Percentiles rank a stretch among this genome's conserved stretches.
Evolutionary conservation across 2,797 vertebrate genomes (phyloP).

Genomic region (Neopelma chrysocephalum): DNA sequence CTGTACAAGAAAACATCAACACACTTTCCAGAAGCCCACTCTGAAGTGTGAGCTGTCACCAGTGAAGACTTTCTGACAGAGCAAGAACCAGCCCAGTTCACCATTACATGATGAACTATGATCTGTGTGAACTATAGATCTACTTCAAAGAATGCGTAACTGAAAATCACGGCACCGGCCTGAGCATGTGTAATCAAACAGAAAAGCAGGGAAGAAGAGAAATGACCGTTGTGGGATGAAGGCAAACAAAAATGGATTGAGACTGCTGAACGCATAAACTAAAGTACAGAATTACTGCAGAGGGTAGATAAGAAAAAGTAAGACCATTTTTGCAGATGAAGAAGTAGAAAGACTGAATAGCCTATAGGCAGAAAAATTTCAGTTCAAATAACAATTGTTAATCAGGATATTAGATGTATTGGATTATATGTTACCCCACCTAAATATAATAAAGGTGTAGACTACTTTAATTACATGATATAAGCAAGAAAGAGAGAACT

Average conservation of each 20-base stretch:
- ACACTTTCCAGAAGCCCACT: background rate
- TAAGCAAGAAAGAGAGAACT: background rate
- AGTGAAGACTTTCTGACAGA: background rate
- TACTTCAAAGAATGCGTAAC: background rate
- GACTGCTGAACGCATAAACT: background rate
- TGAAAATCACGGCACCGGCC: background rate
- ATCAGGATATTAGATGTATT: background rate
- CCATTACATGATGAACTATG: background rate
- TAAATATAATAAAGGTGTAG: background rate
- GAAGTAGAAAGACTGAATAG: background rate
- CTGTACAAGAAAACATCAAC: background rate
- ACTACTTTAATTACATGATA: background rate
- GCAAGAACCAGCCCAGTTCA: background rate
- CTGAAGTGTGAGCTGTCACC: background rate
- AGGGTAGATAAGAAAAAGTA: background rate
- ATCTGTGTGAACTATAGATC: background rate
- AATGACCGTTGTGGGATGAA: background rate
- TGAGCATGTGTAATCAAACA: background rate
- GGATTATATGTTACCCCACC: background rate
- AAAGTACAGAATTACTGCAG: background rate
- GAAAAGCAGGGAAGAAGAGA: background rate
- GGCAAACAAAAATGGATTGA: background rate
- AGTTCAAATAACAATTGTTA: background rate
- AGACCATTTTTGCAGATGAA: background rate
- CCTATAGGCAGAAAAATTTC: background rate